These are phyloP conservation scores for Psephotus haematonotus DNA, from an alignment of 2,113 vertebrate species.

Conservation along the genomic window DNA sequence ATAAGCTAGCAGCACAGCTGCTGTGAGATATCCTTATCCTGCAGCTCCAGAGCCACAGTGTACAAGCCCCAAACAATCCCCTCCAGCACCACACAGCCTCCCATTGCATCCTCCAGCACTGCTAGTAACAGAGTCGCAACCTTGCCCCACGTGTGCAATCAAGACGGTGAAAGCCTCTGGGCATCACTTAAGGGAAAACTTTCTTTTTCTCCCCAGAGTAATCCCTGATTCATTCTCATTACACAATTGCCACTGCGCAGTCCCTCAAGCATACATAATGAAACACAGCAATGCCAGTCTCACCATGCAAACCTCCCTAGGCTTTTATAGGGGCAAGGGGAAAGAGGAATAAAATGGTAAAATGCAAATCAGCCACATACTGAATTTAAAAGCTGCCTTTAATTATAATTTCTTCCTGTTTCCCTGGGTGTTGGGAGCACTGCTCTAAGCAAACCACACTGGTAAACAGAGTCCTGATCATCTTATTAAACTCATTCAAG, in stretches of 20 bases:
- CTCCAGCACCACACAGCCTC: neutral
- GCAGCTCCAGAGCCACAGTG: neutral
- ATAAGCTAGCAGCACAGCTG: neutral
- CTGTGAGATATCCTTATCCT: neutral
- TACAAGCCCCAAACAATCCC: neutral
- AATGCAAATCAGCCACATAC: conserved; percentile 24
- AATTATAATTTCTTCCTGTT: conserved; percentile 43
- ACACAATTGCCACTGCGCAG: neutral
- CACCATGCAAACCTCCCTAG: neutral
- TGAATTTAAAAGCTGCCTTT: conserved; percentile 39
- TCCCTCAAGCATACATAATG: conserved; percentile 7
- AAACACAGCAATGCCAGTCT: neutral
- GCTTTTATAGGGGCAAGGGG: neutral
- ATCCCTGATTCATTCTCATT: conserved; percentile 31
- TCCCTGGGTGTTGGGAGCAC: neutral
- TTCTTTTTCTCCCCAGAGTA: neutral
- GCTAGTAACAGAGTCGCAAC: neutral
- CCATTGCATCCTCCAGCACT: neutral
- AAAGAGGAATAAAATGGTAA: neutral
- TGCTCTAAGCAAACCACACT: conserved; percentile 18
- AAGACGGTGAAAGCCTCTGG: rapidly evolving
- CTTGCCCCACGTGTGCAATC: rapidly evolving
- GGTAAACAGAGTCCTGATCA: neutral
- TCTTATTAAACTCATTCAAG: neutral
- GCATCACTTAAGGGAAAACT: neutral